Conservation (phyloP, 2,113 vertebrate genomes). For the Ammodytes dubius region DNA sequence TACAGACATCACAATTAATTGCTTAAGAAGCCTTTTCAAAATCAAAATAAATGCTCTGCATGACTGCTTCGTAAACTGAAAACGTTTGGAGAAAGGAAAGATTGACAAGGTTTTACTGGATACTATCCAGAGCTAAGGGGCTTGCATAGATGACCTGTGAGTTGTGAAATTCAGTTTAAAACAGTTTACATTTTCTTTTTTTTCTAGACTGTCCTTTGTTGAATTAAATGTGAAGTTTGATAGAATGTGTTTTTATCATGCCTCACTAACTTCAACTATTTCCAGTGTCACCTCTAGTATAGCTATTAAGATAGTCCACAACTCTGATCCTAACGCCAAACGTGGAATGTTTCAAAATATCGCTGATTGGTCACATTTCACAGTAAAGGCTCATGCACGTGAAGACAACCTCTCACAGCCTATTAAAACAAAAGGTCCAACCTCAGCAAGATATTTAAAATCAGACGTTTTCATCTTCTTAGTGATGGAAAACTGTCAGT, state of each 20-base stretch:
- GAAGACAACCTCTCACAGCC: conserved; percentile 7
- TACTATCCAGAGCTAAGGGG: conserved; percentile 63
- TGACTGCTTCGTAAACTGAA: not conserved
- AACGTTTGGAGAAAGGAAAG: not conserved
- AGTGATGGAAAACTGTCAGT: conserved; percentile 2
- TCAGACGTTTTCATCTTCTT: conserved; percentile 14
- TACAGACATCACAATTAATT: not conserved
- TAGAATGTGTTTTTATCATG: not conserved
- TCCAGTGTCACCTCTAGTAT: conserved; percentile 26
- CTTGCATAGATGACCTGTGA: conserved; percentile 69
- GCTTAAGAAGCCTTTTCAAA: not conserved
- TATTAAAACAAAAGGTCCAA: conserved; percentile 19
- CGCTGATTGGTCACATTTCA: conserved; percentile 22
- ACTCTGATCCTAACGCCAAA: conserved; percentile 22
- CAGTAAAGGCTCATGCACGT: conserved; percentile 4
- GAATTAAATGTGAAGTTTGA: conserved; percentile 35
- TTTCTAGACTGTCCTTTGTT: not conserved
- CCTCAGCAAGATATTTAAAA: conserved; percentile 3
- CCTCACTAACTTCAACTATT: not conserved
- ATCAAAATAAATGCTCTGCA: not conserved
- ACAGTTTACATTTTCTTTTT: not conserved
- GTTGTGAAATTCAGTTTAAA: conserved; percentile 6
- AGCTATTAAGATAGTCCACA: conserved; percentile 44
- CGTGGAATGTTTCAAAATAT: conserved; percentile 58
- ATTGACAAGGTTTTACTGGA: conserved; percentile 22